These are phyloP conservation scores for Drosophila repleta DNA, from an alignment of 1,140 invertebrate species.

Conservation along the genomic window DNA sequence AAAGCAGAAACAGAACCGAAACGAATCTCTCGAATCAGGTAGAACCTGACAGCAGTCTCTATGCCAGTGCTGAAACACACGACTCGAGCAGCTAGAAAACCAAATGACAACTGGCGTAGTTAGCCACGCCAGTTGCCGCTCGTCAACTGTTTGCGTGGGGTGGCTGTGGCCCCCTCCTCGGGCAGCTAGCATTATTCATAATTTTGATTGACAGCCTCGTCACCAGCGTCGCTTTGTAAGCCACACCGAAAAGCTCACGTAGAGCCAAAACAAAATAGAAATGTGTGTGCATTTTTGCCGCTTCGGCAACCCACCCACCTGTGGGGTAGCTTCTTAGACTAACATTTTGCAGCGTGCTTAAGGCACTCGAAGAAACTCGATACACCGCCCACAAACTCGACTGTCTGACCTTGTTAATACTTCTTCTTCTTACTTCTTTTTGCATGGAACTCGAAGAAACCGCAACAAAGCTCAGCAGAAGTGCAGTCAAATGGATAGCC, in stretches of 20 bases:
- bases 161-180: neutral
- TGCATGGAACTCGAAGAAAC: slow-evolving; percentile 44
- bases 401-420: slow-evolving; percentile 69
- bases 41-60: slow-evolving; percentile 7
- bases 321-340: slow-evolving; percentile 7
- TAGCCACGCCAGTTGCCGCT: slow-evolving; percentile 44
- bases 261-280: slow-evolving; percentile 24
- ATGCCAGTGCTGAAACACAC: slow-evolving; percentile 24
- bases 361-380: slow-evolving; percentile 44
- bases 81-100: slow-evolving; percentile 45
- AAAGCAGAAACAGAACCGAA: neutral
- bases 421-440: slow-evolving; percentile 10
- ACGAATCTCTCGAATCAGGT: slow-evolving; percentile 3
- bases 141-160: slow-evolving; percentile 31
- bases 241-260: slow-evolving; percentile 5
- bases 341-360: slow-evolving; percentile 35
- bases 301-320: slow-evolving; percentile 44
- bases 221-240: slow-evolving; percentile 35
- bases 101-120: slow-evolving; percentile 69
- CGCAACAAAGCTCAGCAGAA: slow-evolving; percentile 28
- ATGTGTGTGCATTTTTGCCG: slow-evolving; percentile 69
- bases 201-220: slow-evolving; percentile 73
- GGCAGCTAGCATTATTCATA: slow-evolving; percentile 61
- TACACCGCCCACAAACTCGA: slow-evolving; percentile 55
- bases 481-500: slow-evolving; percentile 24